Percentiles rank a stretch among this genome's conserved stretches.
Conservation (phyloP, 2,797 vertebrate genomes). For the Sebastes nivosus region DNA sequence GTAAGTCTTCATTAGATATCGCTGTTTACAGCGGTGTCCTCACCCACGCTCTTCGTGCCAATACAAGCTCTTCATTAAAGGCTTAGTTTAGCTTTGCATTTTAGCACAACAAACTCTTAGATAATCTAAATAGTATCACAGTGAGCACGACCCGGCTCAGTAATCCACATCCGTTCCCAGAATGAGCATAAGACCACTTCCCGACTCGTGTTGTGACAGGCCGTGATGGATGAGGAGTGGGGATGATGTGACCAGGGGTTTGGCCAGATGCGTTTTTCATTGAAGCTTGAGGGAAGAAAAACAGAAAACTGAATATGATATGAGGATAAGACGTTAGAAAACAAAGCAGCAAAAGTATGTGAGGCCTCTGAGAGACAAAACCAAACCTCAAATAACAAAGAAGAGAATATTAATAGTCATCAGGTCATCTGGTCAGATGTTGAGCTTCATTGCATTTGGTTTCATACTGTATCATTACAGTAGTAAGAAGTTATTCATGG, state of each 20-base stretch:
- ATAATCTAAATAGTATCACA: constrained; percentile 26
- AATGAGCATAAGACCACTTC: constrained; percentile 46
- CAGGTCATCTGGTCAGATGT: background rate
- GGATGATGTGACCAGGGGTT: constrained; percentile 40
- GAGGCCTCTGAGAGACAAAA: constrained; percentile 5
- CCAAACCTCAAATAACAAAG: constrained; percentile 2
- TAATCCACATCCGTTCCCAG: constrained; percentile 59
- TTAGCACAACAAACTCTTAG: constrained; percentile 19
- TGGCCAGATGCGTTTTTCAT: constrained; percentile 34
- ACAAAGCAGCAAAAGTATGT: background rate
- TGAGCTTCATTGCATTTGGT: background rate
- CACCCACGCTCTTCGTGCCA: background rate
- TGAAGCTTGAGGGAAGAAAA: constrained; percentile 41
- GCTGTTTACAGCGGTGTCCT: background rate
- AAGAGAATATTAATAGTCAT: background rate
- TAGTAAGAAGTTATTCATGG: background rate
- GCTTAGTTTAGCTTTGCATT: constrained; percentile 6
- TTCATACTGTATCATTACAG: background rate
- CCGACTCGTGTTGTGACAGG: constrained; percentile 34
- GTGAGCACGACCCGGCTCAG: constrained; percentile 33
- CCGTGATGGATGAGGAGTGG: constrained; percentile 64
- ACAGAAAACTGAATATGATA: constrained; percentile 27
- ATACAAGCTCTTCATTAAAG: constrained; percentile 20
- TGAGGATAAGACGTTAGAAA: constrained; percentile 19
- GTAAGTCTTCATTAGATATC: constrained; percentile 81